phyloP scores from a whole-genome alignment of 1,140 invertebrate genomes.

The Bombus terrestris region DNA sequence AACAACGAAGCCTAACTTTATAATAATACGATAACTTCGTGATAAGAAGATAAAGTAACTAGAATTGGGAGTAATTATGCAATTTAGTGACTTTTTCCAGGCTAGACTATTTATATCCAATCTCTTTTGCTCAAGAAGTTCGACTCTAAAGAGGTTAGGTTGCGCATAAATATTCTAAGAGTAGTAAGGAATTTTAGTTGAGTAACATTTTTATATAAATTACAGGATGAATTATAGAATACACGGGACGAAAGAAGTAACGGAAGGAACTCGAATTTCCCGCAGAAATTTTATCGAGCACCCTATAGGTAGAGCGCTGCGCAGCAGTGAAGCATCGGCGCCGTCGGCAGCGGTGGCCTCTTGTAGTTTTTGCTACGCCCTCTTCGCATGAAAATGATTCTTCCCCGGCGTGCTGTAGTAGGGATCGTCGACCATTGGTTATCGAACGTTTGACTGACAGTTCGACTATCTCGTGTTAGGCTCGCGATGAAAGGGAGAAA shows the following conservation, averaged over 20 bases:
- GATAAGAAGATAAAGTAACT: no score
- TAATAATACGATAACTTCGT: no score
- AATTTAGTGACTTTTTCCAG: no score
- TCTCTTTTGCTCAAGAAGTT: no score
- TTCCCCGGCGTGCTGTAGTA: slow-evolving; percentile 54
- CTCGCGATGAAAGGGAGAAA: slow-evolving; percentile 44
- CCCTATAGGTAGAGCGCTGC: slow-evolving; percentile 48
- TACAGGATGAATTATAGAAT: background rate
- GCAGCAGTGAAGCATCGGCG: slow-evolving; percentile 50
- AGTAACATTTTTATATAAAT: background rate
- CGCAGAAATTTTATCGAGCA: slow-evolving; percentile 55
- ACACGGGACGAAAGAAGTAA: slow-evolving; percentile 15
- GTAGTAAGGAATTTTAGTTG: background rate
- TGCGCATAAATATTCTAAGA: background rate
- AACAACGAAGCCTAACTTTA: no score
- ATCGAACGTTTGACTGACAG: slow-evolving; percentile 73
- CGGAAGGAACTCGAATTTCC: slow-evolving; percentile 43
- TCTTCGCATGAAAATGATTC: slow-evolving; percentile 67
- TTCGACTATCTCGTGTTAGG: slow-evolving; percentile 41
- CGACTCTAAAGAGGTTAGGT: background rate
- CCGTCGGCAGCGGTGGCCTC: slow-evolving; percentile 51
- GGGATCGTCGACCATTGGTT: slow-evolving; percentile 58
- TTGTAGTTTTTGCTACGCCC: slow-evolving; percentile 68
- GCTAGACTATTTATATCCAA: no score
- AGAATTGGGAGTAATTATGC: no score